Evolutionary conservation across 2,113 vertebrate genomes (phyloP).

Genomic region (Anguilla japonica): DNA sequence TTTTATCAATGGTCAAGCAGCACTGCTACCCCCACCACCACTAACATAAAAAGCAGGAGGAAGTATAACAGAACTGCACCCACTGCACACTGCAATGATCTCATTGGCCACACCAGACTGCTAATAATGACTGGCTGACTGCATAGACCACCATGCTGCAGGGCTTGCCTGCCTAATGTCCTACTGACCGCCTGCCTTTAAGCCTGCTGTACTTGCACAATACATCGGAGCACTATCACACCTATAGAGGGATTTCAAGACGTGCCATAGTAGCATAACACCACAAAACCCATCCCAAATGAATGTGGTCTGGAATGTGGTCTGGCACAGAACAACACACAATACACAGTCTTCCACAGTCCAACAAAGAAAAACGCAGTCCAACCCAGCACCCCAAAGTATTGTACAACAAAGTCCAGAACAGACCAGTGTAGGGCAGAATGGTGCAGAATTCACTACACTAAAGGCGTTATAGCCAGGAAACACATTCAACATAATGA

Average conservation of each 20-base stretch:
- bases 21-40: background rate
- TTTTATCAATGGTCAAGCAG: background rate
- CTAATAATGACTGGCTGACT: conserved; percentile 51
- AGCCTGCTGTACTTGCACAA: background rate
- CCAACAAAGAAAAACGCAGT: background rate
- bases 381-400: background rate
- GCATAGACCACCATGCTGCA: conserved; percentile 67
- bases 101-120: conserved; percentile 46
- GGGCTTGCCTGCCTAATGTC: conserved; percentile 68
- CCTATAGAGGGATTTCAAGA: background rate
- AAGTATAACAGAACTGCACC: conserved; percentile 15
- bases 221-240: background rate
- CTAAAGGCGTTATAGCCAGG: background rate
- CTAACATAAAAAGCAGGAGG: background rate
- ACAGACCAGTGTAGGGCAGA: background rate
- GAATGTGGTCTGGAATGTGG: too few relatives aligned
- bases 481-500: background rate
- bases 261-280: background rate
- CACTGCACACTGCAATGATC: conserved; percentile 17
- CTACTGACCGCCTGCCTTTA: conserved; percentile 38
- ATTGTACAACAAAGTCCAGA: background rate
- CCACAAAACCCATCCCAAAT: background rate
- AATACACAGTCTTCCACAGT: background rate
- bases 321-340: background rate
- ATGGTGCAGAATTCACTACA: background rate